Evolutionary conservation across 2,888 invertebrate genomes (phyloP).

Genomic region (Lacanobia oleracea): DNA sequence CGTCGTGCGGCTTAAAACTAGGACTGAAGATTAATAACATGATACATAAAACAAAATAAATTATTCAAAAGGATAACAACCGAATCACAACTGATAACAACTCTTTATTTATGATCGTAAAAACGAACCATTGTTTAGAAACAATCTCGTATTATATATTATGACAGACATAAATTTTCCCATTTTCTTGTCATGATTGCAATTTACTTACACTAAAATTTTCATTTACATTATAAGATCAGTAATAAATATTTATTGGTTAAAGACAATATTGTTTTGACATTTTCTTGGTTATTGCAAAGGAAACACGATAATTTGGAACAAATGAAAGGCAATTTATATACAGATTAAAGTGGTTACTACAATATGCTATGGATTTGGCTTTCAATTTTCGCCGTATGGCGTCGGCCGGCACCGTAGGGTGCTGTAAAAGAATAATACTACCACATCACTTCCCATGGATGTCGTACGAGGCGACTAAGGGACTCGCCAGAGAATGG

Average conservation of each 20-base stretch:
- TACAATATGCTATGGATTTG: neutral
- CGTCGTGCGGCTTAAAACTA: conserved; percentile 27
- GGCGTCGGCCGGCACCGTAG: too few relatives aligned
- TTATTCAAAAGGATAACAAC: conserved; percentile 18
- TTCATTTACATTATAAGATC: conserved; percentile 31
- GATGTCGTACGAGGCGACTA: too few relatives aligned
- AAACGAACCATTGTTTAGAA: neutral
- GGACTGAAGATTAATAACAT: conserved; percentile 37
- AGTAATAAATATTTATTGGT: conserved; percentile 51
- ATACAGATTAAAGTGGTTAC: neutral
- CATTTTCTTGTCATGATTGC: conserved; percentile 1
- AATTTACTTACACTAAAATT: conserved; percentile 16
- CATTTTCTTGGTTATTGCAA: conserved; percentile 25
- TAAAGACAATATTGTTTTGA: conserved; percentile 29
- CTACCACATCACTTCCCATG: too few relatives aligned
- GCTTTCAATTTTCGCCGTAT: too few relatives aligned
- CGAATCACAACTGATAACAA: conserved; percentile 7
- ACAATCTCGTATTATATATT: neutral
- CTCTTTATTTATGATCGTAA: conserved; percentile 10
- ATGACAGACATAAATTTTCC: conserved; percentile 17
- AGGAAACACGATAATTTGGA: conserved; percentile 19
- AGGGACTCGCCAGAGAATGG: too few relatives aligned
- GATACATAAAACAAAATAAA: conserved; percentile 33
- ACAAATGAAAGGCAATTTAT: conserved; percentile 25
- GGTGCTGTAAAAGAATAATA: too few relatives aligned